These are phyloP conservation scores for Clivina fossor DNA, from an alignment of 2,888 invertebrate species.

Conservation along the genomic window DNA sequence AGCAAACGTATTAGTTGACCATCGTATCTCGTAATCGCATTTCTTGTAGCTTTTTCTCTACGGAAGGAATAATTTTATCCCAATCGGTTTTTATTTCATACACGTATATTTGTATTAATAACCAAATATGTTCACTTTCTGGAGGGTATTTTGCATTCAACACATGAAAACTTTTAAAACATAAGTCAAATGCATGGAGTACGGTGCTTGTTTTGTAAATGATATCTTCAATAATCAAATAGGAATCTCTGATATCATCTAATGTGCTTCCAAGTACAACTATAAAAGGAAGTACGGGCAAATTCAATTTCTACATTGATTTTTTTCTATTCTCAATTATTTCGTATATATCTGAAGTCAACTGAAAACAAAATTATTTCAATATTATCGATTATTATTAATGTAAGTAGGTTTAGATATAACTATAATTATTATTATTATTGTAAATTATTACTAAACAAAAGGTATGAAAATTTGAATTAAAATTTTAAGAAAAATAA, in stretches of 20 bases:
- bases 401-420: too few species aligned
- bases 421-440: too few species aligned
- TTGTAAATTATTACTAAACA: too few species aligned
- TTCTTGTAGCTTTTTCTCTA: constrained; percentile 23
- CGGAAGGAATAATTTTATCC: constrained; percentile 32
- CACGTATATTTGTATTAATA: constrained; percentile 35
- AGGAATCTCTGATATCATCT: constrained; percentile 4
- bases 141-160: constrained; percentile 35
- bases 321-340: constrained; percentile 13
- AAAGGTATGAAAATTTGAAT: too few species aligned
- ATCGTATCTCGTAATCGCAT: too few species aligned
- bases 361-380: constrained; percentile 13
- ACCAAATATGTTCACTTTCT: constrained; percentile 37
- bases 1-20: too few species aligned
- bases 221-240: constrained; percentile 18
- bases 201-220: constrained; percentile 17
- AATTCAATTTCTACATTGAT: neutral
- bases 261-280: constrained; percentile 5
- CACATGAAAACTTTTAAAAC: constrained; percentile 38
- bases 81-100: constrained; percentile 33
- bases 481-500: too few species aligned
- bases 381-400: too few species aligned
- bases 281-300: constrained; percentile 25
- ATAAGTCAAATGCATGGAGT: constrained; percentile 36
- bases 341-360: constrained; percentile 17